Base-by-base conservation (phyloP, 2,888 invertebrate species). In the Drosophila atripex region DNA sequence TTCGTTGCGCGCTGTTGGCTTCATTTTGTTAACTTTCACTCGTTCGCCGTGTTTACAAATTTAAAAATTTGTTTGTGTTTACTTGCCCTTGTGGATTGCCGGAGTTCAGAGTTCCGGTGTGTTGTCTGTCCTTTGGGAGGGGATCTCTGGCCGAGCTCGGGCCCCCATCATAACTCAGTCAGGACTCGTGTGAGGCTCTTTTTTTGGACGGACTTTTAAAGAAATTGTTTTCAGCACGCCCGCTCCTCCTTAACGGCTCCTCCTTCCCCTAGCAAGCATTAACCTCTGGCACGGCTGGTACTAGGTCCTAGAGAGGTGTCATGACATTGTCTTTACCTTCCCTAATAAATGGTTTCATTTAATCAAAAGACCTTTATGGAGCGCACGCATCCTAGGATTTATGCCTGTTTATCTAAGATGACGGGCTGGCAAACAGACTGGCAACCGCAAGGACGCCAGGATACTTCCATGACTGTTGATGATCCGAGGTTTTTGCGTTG, bases 11-110 rank as follows among this genome's bases (percentile, higher is more conserved):
- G 61, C 35, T 59, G 64, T 68, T 68, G 75, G 43, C 66, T 80
- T 71, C 70, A 73, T 75, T 77, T 78, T 70, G 74, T 73, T 73
- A 57, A 65, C 63, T 64, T 63, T 64, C 57, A 59, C 65, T 73
- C 71, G 66, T 68, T 78, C 72, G 77, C 70, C 74, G 66, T 83
- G 88, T 83, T 88, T 79, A 86, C 86, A 88, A 83, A 88, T 88
- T 88, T 86, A 68, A 83, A 88, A 83, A 88, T 83, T 87, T 86
- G 86, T 83, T 88, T 83, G 75, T 78, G 73, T 82, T 87, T 72
- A 68, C 85, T 70, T 76, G 71, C 35, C 69, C 75, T 61, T 64
- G 64, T 45, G 28, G 46, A 35, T 45, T 23, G 7, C n/a, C 2
- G 21, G 25, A 16, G 18, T 2, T 45, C 4, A 23, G 49, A 43